Evolutionary conservation across 2,113 vertebrate species (phyloP), one percentile per base, ranked within the genome.

Genomic region (Lethenteron camtschaticum): DNA sequence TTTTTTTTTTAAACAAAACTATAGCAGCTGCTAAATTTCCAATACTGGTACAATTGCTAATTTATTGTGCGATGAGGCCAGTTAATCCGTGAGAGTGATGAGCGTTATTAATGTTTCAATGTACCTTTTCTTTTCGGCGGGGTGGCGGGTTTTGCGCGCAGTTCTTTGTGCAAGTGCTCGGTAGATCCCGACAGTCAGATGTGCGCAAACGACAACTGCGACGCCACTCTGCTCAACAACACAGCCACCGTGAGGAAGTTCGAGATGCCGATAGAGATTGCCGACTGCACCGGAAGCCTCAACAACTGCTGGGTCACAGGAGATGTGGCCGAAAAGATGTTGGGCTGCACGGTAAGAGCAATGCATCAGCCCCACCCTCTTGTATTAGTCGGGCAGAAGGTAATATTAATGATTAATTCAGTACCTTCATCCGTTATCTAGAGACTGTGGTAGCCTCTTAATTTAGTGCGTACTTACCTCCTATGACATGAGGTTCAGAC

Each of bases 311-410:
- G 63, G 63, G 63, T 66, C n/a, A 16, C 63, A 9, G n/a, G 24
- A 9, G n/a, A 11, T 9, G 10, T n/a, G n/a, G 63, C 63, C 24
- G 63, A 66, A 66, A 66, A 66, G 10, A 66, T 66, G 63, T 10
- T 66, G 63, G 63, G 63, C n/a, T 66, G 63, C 63, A 66, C 63
- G 63, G 63, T 66, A 66, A 66, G 24, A n/a, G 10, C n/a, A 66
- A 9, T n/a, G 9, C 63, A 16, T 8, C 63, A 66, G 41, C 41
- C 41, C 41, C 63, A 66, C 63, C 24, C 24, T n/a, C 10, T 16
- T 66, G 63, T 24, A 66, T 66, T 66, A 24, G 63, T 66, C 8
- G 10, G 8, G 24, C 24, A 66, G 10, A 41, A 3, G 41, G 41
- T 5, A 41, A 41, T 41, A 41, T 41, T 3, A 41, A 41, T 41